A percentile compares a stretch with the other conserved stretches of the same genome.
phyloP scores from a whole-genome alignment of 1,140 invertebrate species.

The Cyphomyrmex costatus region DNA sequence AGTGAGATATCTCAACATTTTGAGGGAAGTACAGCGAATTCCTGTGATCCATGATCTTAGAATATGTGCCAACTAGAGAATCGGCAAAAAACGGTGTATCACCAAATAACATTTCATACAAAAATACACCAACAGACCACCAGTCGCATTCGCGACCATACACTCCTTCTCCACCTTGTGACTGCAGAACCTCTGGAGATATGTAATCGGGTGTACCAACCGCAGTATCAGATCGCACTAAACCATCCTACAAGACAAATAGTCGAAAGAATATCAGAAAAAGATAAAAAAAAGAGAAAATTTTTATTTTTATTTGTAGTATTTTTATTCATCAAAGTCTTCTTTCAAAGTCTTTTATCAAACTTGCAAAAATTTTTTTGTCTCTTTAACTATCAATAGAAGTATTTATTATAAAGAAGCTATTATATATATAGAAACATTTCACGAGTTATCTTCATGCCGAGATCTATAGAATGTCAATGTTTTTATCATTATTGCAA shows the following conservation, averaged over 20 bases:
- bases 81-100: constrained; percentile 99
- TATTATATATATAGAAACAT: too few species aligned
- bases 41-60: constrained; percentile 99
- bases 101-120: constrained; percentile 99
- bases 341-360: background rate
- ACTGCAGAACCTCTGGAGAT: constrained; percentile 98
- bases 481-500: too few species aligned
- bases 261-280: background rate
- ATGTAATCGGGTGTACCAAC: constrained; percentile 99
- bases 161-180: constrained; percentile 98
- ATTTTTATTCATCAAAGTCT: too few species aligned
- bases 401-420: too few species aligned
- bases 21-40: constrained; percentile 98
- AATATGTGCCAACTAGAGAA: constrained; percentile 98
- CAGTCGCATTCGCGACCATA: constrained; percentile 99
- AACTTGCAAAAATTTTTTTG: background rate
- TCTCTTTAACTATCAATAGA: background rate
- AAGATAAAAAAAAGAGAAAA: constrained; percentile 9
- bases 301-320: too few species aligned
- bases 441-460: too few species aligned
- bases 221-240: constrained; percentile 98
- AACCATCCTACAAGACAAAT: constrained; percentile 90
- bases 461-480: too few species aligned
- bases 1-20: constrained; percentile 96
- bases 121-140: constrained; percentile 99